Conservation (phyloP, 2,888 invertebrate species). For the Lasioglossum zephyrum region DNA sequence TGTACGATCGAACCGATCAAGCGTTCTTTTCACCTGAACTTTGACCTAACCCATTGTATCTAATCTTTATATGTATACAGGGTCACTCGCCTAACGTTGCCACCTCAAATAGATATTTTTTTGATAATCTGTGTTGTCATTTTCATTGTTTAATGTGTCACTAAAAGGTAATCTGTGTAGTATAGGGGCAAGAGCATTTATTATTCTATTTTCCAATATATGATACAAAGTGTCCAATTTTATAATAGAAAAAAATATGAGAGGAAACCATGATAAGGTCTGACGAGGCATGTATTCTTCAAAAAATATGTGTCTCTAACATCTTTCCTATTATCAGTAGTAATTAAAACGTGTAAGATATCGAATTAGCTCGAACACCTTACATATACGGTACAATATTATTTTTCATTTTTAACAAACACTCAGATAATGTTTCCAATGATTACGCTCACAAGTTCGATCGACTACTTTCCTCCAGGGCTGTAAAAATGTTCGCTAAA, state of each 20-base stretch:
- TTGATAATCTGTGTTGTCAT: background rate
- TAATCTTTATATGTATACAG: too few relatives aligned
- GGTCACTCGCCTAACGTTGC: too few relatives aligned
- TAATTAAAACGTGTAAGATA: background rate
- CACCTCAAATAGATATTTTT: too few relatives aligned
- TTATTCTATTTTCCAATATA: too few relatives aligned
- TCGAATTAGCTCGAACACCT: background rate
- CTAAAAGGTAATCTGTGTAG: background rate
- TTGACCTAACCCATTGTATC: background rate
- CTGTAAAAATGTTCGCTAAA: background rate
- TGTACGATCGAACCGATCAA: background rate
- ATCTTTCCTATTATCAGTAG: background rate
- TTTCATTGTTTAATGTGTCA: background rate
- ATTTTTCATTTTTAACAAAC: background rate
- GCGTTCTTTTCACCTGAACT: background rate
- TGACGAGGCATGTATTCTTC: too few relatives aligned
- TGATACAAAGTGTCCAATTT: too few relatives aligned
- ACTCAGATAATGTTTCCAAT: background rate
- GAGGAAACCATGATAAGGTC: too few relatives aligned
- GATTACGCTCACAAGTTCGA: background rate
- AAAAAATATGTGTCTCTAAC: background rate
- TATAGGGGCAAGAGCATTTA: too few relatives aligned
- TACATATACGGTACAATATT: background rate
- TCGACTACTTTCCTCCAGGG: background rate
- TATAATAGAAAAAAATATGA: too few relatives aligned